phyloP scores from a whole-genome alignment of 2,797 vertebrate genomes.

The Enteromius afrohamiltoni region DNA sequence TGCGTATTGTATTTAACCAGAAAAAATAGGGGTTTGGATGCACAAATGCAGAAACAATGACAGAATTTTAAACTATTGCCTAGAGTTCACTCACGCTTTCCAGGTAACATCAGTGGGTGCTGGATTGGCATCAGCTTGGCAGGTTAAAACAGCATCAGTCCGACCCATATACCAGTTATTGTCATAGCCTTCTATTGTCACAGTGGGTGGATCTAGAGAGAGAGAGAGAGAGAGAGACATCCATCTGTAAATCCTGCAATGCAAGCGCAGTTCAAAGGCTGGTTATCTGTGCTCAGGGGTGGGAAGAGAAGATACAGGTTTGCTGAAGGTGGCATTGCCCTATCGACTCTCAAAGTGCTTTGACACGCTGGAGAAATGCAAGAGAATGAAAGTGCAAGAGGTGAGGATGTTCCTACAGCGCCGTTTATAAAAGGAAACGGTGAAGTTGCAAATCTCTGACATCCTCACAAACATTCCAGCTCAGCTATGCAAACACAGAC shows the following conservation, averaged over 20 bases:
- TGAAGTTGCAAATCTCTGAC: slow-evolving; percentile 35
- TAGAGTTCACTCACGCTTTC: slow-evolving; percentile 78
- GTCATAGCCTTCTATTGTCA: slow-evolving; percentile 84
- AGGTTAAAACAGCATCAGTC: slow-evolving; percentile 74
- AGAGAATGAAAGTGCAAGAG: slow-evolving; percentile 28
- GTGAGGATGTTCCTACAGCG: slow-evolving; percentile 35
- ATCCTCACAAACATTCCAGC: slow-evolving; percentile 30
- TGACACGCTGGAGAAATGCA: neutral
- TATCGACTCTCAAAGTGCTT: slow-evolving; percentile 5
- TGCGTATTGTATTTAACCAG: neutral
- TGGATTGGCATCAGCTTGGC: slow-evolving; percentile 80
- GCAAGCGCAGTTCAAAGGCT: slow-evolving; percentile 8
- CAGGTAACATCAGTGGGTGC: slow-evolving; percentile 75
- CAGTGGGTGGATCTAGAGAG: slow-evolving; percentile 73
- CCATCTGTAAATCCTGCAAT: slow-evolving; percentile 13
- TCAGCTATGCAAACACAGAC: slow-evolving; percentile 36
- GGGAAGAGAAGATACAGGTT: slow-evolving; percentile 5
- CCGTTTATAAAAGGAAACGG: slow-evolving; percentile 29
- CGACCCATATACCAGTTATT: slow-evolving; percentile 87
- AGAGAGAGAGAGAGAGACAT: slow-evolving; percentile 21
- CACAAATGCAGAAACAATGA: neutral
- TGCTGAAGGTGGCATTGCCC: slow-evolving; percentile 44
- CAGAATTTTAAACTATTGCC: neutral
- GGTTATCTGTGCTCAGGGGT: slow-evolving; percentile 30
- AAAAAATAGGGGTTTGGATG: neutral